phyloP scores from a whole-genome alignment of 2,888 invertebrate species.

The Papilio demoleus region DNA sequence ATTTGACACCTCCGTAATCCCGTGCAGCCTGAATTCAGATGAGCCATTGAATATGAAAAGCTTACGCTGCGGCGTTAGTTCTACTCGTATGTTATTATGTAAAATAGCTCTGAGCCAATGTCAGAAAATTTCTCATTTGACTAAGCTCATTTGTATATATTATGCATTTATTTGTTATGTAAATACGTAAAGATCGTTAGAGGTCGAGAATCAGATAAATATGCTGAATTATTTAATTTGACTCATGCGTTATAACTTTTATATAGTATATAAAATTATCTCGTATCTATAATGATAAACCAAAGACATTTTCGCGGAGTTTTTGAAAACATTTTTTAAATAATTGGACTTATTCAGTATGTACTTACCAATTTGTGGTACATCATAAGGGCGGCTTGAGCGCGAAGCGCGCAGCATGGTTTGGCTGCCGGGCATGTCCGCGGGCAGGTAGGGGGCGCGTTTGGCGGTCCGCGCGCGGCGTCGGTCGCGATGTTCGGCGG shows the following conservation, averaged over 20 bases:
- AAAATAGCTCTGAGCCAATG: background rate
- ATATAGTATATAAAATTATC: background rate
- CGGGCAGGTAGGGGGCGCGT: slow-evolving; percentile 73
- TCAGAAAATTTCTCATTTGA: slow-evolving; percentile 14
- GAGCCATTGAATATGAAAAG: slow-evolving; percentile 42
- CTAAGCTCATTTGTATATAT: background rate
- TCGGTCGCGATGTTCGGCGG: slow-evolving; percentile 62
- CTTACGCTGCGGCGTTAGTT: slow-evolving; percentile 15
- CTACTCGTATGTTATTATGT: slow-evolving; percentile 30
- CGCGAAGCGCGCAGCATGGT: slow-evolving; percentile 91
- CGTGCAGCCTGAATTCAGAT: slow-evolving; percentile 42
- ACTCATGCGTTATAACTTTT: background rate
- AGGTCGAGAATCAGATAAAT: background rate
- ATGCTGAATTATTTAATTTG: background rate
- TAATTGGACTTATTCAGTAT: too few species aligned
- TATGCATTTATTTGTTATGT: background rate
- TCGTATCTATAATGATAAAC: background rate
- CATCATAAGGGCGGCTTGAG: slow-evolving; percentile 91
- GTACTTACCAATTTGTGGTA: slow-evolving; percentile 92
- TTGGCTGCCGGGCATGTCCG: slow-evolving; percentile 86
- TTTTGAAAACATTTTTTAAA: background rate
- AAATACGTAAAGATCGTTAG: background rate
- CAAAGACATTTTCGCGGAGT: background rate
- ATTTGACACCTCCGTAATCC: slow-evolving; percentile 37
- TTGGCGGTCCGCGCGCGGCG: slow-evolving; percentile 69